Evolutionary conservation across 2,888 invertebrate genomes (phyloP), one percentile per base, ranked within the genome.

Genomic region (Plutella xylostella): DNA sequence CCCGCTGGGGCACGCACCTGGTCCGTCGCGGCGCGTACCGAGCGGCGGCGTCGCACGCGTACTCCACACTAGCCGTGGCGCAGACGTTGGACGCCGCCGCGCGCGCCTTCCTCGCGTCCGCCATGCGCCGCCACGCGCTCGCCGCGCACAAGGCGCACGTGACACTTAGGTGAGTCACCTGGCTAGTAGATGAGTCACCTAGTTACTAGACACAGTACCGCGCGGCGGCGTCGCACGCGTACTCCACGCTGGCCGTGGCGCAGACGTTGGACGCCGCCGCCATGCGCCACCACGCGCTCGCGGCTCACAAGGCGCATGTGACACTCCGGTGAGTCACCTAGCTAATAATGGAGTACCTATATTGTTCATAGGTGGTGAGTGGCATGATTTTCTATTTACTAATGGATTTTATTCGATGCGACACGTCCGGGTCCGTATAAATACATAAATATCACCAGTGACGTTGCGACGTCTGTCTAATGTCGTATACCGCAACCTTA

Each of bases 1-100:
- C 63, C 0, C 92, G 92, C 60, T 94, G 93, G 83, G 89, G 92
- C 61, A 86, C 88, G 40, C 87, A 90, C 48, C 86, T 89, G 66
- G 89, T 90, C 51, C 86, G 94, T 12, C 90, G 91, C 4, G 87
- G 92, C 49, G 86, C 94, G 30, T 93, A 93, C 65, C 83, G 88
- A 0, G 86, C 91, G 21, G 94, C 94, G 0, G 86, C 90, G 50
- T 85, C 88, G 45, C 89, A 92, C 56, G 90, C 90, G 1, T 96
- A 93, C 78, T 92, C 94, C 65, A 95, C 95, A 2, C 83, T 94
- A n/a, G 95, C 94, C 0, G 79, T 96, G 25, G 95, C 93, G 1
- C 95, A 96, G 66, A 92, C 92, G 65, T 75, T 96, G 43, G 95
- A 96, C 72, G 93, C 93, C 68, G 85, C 95, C 4, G 90, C 93